Evolutionary conservation across 2,888 invertebrate genomes (phyloP).

Genomic region (Drosophila mimica): DNA sequence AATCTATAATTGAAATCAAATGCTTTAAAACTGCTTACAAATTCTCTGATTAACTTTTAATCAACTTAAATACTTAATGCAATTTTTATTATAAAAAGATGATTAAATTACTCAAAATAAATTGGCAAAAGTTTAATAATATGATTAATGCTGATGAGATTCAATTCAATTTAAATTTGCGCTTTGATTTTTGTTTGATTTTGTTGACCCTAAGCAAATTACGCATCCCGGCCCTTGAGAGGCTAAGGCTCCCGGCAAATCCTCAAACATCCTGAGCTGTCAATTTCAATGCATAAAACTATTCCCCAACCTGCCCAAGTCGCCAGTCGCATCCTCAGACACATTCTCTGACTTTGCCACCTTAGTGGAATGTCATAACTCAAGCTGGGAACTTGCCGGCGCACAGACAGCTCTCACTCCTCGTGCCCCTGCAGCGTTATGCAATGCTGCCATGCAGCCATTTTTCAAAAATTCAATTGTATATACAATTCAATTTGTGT

Average conservation of each 20-base stretch:
- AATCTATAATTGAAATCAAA: neutral
- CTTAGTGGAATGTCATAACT: slow-evolving; percentile 57
- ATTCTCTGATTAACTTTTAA: neutral
- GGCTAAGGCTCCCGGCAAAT: slow-evolving; percentile 17
- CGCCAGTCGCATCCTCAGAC: slow-evolving; percentile 40
- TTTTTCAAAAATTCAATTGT: slow-evolving; percentile 81
- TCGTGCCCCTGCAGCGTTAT: slow-evolving; percentile 39
- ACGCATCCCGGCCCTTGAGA: slow-evolving; percentile 27
- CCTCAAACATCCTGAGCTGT: slow-evolving; percentile 57
- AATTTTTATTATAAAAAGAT: neutral
- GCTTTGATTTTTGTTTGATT: neutral
- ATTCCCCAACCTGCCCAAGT: slow-evolving; percentile 5
- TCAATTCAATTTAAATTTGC: slow-evolving; percentile 3
- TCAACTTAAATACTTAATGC: neutral
- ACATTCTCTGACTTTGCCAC: slow-evolving; percentile 54
- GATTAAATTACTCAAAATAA: neutral
- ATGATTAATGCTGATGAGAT: neutral
- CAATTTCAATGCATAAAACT: slow-evolving; percentile 63
- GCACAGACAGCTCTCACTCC: slow-evolving; percentile 28
- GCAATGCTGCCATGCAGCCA: slow-evolving; percentile 60
- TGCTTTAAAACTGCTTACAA: neutral
- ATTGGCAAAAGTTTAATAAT: neutral
- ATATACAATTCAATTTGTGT: slow-evolving; percentile 77
- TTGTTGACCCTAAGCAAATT: slow-evolving; percentile 33
- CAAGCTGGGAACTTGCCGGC: slow-evolving; percentile 24